Conservation (phyloP, 2,888 invertebrate genomes). For the Malthinus seriepunctatus region DNA sequence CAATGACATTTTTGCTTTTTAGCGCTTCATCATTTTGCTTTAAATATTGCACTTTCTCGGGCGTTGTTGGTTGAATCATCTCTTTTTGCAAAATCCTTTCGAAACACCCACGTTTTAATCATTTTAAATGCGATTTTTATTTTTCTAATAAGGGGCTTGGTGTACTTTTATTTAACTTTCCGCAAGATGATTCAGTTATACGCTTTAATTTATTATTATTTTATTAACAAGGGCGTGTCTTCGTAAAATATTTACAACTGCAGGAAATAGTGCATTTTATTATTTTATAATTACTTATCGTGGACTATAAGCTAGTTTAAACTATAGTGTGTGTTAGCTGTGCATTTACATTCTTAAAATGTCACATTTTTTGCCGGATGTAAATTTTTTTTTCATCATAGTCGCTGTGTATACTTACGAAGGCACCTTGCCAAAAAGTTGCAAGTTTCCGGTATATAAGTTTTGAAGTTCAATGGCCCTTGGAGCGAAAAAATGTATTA, state of each 20-base stretch:
- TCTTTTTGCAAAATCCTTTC: conserved; percentile 1
- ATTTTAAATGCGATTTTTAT: no score
- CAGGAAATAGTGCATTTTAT: neutral
- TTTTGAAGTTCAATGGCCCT: conserved; percentile 16
- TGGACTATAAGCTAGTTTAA: no score
- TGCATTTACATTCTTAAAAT: conserved; percentile 6
- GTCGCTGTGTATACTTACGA: conserved; percentile 1
- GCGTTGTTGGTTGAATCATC: conserved; percentile 5
- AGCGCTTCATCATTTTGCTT: no score
- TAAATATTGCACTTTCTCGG: neutral
- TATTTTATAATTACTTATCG: neutral
- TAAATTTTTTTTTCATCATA: conserved; percentile 7
- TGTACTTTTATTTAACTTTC: no score
- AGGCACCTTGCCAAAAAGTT: conserved; percentile 23
- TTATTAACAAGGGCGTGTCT: no score
- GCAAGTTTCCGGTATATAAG: conserved; percentile 10
- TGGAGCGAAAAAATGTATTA: conserved; percentile 13
- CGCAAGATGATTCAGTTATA: no score
- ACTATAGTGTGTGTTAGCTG: no score
- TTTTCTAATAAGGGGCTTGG: no score
- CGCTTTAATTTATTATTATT: no score
- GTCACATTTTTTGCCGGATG: conserved; percentile 8
- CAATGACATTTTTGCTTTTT: no score
- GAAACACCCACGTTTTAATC: neutral
- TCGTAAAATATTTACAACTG: no score